These are phyloP conservation scores for Loriculus beryllinus DNA, from an alignment of 2,797 vertebrate genomes.

Conservation along the genomic window DNA sequence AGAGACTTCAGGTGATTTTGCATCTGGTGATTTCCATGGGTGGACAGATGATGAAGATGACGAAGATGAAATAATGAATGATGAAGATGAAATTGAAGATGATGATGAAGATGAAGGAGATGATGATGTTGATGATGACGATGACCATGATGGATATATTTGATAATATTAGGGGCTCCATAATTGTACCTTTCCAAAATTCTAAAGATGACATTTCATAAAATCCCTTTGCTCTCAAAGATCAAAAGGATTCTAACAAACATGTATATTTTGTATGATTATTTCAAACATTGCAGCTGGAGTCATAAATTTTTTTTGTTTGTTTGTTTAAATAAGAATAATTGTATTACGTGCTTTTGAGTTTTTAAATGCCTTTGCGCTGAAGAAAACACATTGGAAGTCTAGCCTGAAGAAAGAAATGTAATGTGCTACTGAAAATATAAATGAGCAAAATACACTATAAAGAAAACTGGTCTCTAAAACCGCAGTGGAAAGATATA, in stretches of 20 bases:
- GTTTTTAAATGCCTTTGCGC: constrained; percentile 71
- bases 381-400: constrained; percentile 67
- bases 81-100: constrained; percentile 84
- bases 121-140: constrained; percentile 75
- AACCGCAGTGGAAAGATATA: not conserved
- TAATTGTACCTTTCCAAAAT: constrained; percentile 82
- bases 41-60: constrained; percentile 86
- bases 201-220: constrained; percentile 79
- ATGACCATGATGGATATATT: constrained; percentile 84
- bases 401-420: constrained; percentile 51
- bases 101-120: constrained; percentile 88
- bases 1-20: constrained; percentile 91
- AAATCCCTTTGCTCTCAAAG: constrained; percentile 79
- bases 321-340: constrained; percentile 76
- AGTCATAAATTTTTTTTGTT: constrained; percentile 78
- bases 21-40: constrained; percentile 87
- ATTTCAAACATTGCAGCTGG: constrained; percentile 76
- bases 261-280: constrained; percentile 91
- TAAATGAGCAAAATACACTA: constrained; percentile 21
- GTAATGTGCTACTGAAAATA: constrained; percentile 43
- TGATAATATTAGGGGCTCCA: constrained; percentile 71
- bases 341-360: constrained; percentile 70
- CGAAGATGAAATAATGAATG: constrained; percentile 81
- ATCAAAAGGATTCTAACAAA: constrained; percentile 82
- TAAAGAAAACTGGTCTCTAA: constrained; percentile 30